These are phyloP conservation scores for Eidolon dupreanum DNA, from an alignment of 2,797 vertebrate species.

Conservation along the genomic window DNA sequence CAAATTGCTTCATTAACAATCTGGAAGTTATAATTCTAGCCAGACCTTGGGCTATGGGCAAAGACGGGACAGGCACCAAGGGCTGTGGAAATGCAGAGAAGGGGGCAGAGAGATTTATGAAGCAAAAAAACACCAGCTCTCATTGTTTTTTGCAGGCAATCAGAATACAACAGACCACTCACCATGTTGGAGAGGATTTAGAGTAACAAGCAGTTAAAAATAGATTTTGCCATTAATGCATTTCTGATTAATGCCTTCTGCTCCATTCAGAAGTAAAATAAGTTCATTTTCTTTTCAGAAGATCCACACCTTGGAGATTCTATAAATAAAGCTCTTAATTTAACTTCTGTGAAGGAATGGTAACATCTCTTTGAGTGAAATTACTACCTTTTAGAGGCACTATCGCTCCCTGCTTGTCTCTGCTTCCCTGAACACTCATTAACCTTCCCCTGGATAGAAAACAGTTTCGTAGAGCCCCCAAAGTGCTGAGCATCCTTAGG, in stretches of 20 bases:
- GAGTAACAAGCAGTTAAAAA: slow-evolving; percentile 58
- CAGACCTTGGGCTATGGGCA: background rate
- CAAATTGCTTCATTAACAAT: background rate
- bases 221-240: slow-evolving; percentile 60
- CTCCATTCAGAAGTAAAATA: slow-evolving; percentile 48
- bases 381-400: slow-evolving; percentile 62
- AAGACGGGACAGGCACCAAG: background rate
- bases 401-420: slow-evolving; percentile 40
- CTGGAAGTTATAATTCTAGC: background rate
- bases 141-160: background rate
- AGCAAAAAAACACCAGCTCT: background rate
- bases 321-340: slow-evolving; percentile 72
- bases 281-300: slow-evolving; percentile 70
- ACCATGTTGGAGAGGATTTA: background rate
- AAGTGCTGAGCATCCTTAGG: slow-evolving; percentile 6
- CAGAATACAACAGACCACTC: background rate
- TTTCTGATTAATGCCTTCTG: slow-evolving; percentile 68
- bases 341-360: slow-evolving; percentile 59
- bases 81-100: background rate
- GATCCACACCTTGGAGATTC: slow-evolving; percentile 63
- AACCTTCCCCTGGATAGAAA: slow-evolving; percentile 48
- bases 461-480: slow-evolving; percentile 21
- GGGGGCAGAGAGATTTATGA: fast-evolving
- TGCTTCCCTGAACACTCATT: slow-evolving; percentile 55
- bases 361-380: slow-evolving; percentile 64